Evolutionary conservation across 2,797 vertebrate species (phyloP).

Genomic region (Chelmon rostratus): DNA sequence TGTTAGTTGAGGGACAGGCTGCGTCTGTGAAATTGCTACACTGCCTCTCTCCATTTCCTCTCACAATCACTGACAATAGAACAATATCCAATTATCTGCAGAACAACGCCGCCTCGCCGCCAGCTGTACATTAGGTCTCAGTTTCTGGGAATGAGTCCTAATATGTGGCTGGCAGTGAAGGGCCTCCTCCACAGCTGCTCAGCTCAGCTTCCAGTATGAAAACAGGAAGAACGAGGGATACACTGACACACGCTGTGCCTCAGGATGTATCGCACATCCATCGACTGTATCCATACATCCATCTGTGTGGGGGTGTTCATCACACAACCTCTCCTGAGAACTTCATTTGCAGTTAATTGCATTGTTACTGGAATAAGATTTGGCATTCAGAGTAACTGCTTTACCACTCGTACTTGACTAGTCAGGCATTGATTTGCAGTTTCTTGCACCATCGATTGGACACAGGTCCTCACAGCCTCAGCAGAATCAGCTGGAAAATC

Average conservation of each 20-base stretch:
- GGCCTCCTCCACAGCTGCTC: slow-evolving; percentile 64
- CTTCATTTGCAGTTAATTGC: neutral
- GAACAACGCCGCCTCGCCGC: slow-evolving; percentile 44
- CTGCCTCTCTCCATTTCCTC: slow-evolving; percentile 44
- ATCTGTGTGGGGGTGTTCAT: neutral
- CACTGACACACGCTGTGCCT: neutral
- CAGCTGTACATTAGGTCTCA: slow-evolving; percentile 68
- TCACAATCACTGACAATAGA: slow-evolving; percentile 61
- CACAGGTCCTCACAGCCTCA: neutral
- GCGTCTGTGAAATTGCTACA: slow-evolving; percentile 45
- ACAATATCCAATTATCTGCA: slow-evolving; percentile 74
- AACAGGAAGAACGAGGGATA: slow-evolving; percentile 28
- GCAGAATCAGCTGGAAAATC: neutral
- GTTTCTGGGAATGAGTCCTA: slow-evolving; percentile 69
- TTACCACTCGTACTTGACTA: neutral
- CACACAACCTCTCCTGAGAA: neutral
- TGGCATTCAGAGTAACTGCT: neutral
- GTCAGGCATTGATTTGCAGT: neutral
- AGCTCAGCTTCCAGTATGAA: slow-evolving; percentile 31
- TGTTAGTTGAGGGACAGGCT: slow-evolving; percentile 44
- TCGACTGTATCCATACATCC: neutral
- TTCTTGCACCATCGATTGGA: neutral
- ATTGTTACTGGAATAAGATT: neutral
- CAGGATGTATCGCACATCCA: neutral
- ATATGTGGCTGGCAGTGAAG: slow-evolving; percentile 47